Percentiles rank a stretch among this genome's conserved stretches.
phyloP scores from a whole-genome alignment of 2,113 vertebrate species.

The Dasyornis broadbenti region DNA sequence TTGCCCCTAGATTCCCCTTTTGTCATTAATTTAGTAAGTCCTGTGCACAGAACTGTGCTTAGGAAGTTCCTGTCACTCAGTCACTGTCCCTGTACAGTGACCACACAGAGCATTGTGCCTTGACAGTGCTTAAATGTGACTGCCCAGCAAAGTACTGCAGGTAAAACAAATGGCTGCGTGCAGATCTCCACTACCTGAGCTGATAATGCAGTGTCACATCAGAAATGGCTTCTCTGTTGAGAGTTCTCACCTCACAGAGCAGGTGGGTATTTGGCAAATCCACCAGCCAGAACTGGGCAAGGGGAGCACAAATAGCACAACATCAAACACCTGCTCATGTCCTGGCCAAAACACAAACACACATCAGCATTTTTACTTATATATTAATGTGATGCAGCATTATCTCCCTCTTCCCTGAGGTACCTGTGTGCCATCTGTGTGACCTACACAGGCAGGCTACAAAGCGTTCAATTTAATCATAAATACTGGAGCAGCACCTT shows the following conservation, averaged over 20 bases:
- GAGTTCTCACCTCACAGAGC: constrained; percentile 82
- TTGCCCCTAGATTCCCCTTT: not conserved
- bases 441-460: not conserved
- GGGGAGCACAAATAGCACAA: constrained; percentile 40
- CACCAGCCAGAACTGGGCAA: constrained; percentile 81
- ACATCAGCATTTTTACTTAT: not conserved
- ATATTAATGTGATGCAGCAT: not conserved
- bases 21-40: no score
- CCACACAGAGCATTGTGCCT: not conserved
- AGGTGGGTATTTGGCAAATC: constrained; percentile 75
- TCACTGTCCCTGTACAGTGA: not conserved
- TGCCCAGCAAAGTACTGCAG: not conserved
- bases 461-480: not conserved
- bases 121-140: rapidly evolving
- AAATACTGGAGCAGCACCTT: not conserved
- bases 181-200: constrained; percentile 38
- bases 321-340: not conserved
- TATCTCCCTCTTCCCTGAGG: not conserved
- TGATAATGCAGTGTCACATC: constrained; percentile 83
- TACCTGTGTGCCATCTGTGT: not conserved
- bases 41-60: not conserved
- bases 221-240: constrained; percentile 84
- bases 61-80: not conserved
- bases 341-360: not conserved
- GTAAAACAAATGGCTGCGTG: rapidly evolving